Evolutionary conservation across 2,888 invertebrate genomes (phyloP).

Genomic region (Axea sp.): DNA sequence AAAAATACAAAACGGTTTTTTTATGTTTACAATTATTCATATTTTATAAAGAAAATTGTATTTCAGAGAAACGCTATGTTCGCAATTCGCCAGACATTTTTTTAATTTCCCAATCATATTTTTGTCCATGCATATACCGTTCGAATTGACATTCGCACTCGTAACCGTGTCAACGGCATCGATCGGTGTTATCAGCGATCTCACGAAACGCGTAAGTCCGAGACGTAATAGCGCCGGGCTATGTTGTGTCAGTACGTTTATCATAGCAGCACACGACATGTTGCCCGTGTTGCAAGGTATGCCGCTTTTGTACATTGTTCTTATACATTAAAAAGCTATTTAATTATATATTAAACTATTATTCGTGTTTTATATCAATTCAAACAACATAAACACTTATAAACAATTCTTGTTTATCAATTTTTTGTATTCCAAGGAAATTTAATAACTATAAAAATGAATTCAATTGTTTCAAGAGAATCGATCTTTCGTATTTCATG

Average conservation of each 20-base stretch:
- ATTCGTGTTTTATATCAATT: too few relatives aligned
- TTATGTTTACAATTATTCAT: too few relatives aligned
- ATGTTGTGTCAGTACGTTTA: constrained; percentile 56
- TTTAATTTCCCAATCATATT: constrained; percentile 22
- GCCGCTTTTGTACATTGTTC: constrained; percentile 33
- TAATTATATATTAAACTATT: too few relatives aligned
- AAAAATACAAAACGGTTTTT: too few relatives aligned
- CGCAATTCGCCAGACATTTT: background rate
- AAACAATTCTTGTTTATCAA: too few relatives aligned
- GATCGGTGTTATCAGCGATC: constrained; percentile 59
- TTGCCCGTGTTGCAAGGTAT: constrained; percentile 49
- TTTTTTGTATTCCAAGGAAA: too few relatives aligned
- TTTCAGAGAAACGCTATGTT: too few relatives aligned
- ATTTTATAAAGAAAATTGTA: too few relatives aligned
- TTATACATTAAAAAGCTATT: constrained; percentile 13
- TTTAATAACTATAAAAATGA: too few relatives aligned
- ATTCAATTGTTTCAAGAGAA: too few relatives aligned
- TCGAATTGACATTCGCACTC: constrained; percentile 55
- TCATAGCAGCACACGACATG: constrained; percentile 56
- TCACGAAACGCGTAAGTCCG: constrained; percentile 52
- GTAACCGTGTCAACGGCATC: constrained; percentile 61
- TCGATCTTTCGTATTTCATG: too few relatives aligned
- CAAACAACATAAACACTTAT: too few relatives aligned
- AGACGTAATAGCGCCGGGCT: constrained; percentile 40
- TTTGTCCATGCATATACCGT: constrained; percentile 6